Evolutionary conservation across 2,797 vertebrate genomes (phyloP), one percentile per base, ranked within the genome.

Genomic region (Dryobates pubescens): DNA sequence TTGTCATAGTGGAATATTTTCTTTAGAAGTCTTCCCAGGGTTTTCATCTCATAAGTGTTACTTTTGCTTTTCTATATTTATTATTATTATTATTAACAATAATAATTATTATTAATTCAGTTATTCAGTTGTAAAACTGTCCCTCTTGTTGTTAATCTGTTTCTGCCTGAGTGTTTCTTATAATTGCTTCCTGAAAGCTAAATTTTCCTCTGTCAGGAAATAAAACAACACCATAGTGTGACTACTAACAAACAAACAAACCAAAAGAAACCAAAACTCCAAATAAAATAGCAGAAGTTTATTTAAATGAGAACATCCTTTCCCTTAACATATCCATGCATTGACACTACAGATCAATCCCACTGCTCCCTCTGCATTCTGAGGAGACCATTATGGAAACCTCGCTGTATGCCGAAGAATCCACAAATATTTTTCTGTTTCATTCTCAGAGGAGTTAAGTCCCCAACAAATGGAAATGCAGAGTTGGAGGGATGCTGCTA

Each of bases 141-240:
- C 79, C 47, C 18, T 54, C 41, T 85, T 67, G 22, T 47, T 89
- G 34, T 74, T 88, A 89, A 74, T 15, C 41, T 92, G 38, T 82
- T 96, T 93, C 65, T 85, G 17, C 41, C 61, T 73, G 47, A 70
- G 23, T 63, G 20, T 88, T 92, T 75, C 53, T 87, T 92, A 51
- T 69, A 93, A 85, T 78, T 93, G 34, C 27, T 93, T 85, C 54
- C 81, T 71, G 49, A 90, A 89, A 82, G 80, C 73, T 80, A 76
- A 82, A 56, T 74, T 90, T 90, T 80, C 26, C 34, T 83, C 57
- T 80, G 36, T 14, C 68, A 75, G 29, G 24, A 86, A 90, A 83
- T 29, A 90, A 86, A 92, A 94, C 51, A 79, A 92, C 89, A 83
- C 2, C 32, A 49, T 63, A 61, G 3, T 58, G 59, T 83, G 86